phyloP scores from a whole-genome alignment of 2,888 invertebrate species.

The Frankliniella intonsa region DNA sequence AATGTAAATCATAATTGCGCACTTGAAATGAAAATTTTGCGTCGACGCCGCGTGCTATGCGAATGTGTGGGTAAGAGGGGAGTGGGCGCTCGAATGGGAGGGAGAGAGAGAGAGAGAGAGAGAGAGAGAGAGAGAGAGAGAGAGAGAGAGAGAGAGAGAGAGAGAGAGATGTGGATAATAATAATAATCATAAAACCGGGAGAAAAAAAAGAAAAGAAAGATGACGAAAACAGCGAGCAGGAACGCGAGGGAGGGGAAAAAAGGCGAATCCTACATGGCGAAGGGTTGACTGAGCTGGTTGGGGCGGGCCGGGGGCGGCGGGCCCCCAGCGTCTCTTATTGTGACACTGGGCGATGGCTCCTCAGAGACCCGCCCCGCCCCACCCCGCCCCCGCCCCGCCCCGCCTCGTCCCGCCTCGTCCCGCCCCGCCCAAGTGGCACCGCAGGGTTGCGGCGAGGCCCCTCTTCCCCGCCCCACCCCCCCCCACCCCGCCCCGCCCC shows the following conservation, averaged over 20 bases:
- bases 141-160: neutral
- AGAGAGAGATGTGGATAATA: neutral
- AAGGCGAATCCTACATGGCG: constrained; percentile 1
- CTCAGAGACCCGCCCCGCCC: neutral
- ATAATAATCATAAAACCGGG: neutral
- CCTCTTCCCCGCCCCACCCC: neutral
- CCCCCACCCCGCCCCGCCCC: neutral
- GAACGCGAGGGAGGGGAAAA: neutral
- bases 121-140: neutral
- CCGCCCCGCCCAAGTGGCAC: neutral
- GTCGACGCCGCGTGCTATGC: neutral
- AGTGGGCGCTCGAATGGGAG: neutral
- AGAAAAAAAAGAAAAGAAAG: neutral
- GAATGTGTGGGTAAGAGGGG: neutral
- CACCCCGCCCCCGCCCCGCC: neutral
- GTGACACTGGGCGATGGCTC: constrained; percentile 21
- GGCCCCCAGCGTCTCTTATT: neutral
- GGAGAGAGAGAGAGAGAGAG: neutral
- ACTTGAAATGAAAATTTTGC: constrained; percentile 25
- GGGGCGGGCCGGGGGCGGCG: neutral
- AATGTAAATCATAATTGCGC: constrained; percentile 27
- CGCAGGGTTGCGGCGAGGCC: neutral
- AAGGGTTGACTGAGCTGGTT: neutral
- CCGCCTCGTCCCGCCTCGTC: neutral
- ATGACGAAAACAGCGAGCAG: neutral